These are phyloP conservation scores for Actenoides hombroni DNA, from an alignment of 2,113 vertebrate genomes.

Conservation along the genomic window DNA sequence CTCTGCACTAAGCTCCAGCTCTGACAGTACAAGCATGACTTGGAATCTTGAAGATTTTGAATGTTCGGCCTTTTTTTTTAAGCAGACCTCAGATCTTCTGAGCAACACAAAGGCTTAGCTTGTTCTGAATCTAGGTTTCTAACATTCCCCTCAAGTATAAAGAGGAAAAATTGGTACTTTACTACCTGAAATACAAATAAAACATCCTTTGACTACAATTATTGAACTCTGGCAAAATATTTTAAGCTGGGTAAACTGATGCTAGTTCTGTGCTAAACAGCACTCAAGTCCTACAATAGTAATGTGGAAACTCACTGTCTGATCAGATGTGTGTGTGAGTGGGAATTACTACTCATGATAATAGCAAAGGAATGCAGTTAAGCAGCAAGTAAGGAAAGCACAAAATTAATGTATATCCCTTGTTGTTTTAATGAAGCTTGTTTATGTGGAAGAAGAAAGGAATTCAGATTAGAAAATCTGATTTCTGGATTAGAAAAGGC, in stretches of 20 bases:
- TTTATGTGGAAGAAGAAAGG: not conserved
- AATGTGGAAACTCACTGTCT: not conserved
- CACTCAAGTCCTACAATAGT: not conserved
- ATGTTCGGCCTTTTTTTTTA: not conserved
- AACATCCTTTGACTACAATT: slow-evolving; percentile 29
- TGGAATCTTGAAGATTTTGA: slow-evolving; percentile 14
- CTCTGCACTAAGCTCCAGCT: not conserved
- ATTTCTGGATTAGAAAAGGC: not conserved
- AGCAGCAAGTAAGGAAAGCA: not conserved
- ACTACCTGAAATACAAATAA: slow-evolving; percentile 3
- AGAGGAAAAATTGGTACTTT: slow-evolving; percentile 3
- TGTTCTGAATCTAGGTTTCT: not conserved
- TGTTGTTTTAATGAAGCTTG: not conserved
- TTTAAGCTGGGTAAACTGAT: not conserved
- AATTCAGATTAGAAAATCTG: not conserved
- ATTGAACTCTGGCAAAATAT: not conserved
- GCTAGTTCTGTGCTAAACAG: not conserved
- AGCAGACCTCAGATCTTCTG: not conserved
- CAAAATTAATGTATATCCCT: not conserved
- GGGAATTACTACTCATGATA: not conserved
- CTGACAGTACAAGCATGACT: slow-evolving; percentile 14
- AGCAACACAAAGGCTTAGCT: slow-evolving; percentile 8
- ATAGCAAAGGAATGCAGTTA: not conserved
- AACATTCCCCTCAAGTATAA: not conserved
- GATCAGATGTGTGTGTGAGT: not conserved